A percentile compares a stretch with the other conserved stretches of the same genome.
These are phyloP conservation scores for Leptopilina syphax DNA, from an alignment of 2,888 invertebrate species.

Conservation along the genomic window DNA sequence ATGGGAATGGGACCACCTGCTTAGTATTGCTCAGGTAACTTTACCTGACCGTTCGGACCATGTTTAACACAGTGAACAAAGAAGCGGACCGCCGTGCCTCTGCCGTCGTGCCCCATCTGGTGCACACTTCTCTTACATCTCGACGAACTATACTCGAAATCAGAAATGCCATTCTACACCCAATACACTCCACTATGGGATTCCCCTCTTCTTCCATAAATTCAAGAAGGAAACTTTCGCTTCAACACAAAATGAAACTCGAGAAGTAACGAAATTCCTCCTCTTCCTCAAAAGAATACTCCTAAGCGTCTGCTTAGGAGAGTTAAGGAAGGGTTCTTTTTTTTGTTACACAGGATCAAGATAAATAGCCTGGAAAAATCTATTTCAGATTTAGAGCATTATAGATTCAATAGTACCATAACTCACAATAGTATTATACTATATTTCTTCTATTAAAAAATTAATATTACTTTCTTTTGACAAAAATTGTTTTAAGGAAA, in stretches of 20 bases:
- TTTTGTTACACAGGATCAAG: too few species aligned
- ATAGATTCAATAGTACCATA: too few species aligned
- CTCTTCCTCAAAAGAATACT: not conserved
- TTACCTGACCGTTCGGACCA: constrained; percentile 45
- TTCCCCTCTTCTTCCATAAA: not conserved
- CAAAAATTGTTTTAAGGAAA: too few species aligned
- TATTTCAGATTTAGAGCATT: too few species aligned
- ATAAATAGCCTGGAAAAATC: too few species aligned
- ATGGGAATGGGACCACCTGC: constrained; percentile 54
- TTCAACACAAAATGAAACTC: constrained; percentile 19
- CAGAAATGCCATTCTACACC: constrained; percentile 44
- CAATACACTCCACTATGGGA: constrained; percentile 1
- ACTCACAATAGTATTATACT: too few species aligned
- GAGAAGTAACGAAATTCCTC: constrained; percentile 6
- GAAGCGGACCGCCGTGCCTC: constrained; percentile 42
- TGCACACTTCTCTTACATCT: constrained; percentile 40
- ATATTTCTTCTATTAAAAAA: too few species aligned
- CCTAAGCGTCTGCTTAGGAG: not conserved
- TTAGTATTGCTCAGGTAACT: constrained; percentile 52
- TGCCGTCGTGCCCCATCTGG: constrained; percentile 50
- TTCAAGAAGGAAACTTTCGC: constrained; percentile 22
- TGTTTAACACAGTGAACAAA: constrained; percentile 46
- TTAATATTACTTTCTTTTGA: too few species aligned
- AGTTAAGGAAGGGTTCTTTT: not conserved
- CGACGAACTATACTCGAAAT: constrained; percentile 44